A percentile compares a stretch with the other conserved stretches of the same genome.
phyloP scores from a whole-genome alignment of 2,797 vertebrate species.

The Notamacropus eugenii region DNA sequence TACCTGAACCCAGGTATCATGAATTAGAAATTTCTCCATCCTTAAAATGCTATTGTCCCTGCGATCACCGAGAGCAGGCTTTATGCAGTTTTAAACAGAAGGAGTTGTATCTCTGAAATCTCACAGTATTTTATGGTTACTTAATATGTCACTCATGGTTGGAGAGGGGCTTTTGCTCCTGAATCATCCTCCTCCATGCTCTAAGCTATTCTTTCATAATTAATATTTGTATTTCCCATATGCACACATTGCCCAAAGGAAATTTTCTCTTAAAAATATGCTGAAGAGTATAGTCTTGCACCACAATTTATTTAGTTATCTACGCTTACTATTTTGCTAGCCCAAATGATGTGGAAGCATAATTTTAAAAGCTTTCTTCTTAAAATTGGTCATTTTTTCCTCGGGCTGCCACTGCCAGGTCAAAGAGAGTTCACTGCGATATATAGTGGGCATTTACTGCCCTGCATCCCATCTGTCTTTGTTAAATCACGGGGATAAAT shows the following conservation, averaged over 20 bases:
- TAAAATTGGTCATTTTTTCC: constrained; percentile 73
- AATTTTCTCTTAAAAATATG: constrained; percentile 73
- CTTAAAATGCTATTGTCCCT: constrained; percentile 28
- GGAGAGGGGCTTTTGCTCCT: constrained; percentile 71
- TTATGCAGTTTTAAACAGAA: constrained; percentile 29
- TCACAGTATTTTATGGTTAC: constrained; percentile 59
- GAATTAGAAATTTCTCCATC: not conserved
- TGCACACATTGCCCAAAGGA: constrained; percentile 76
- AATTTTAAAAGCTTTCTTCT: constrained; percentile 72
- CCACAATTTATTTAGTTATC: constrained; percentile 74
- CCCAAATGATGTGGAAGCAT: constrained; percentile 73
- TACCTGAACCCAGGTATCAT: not conserved
- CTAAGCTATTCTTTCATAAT: constrained; percentile 75
- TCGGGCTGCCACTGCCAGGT: constrained; percentile 64
- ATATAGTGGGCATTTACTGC: constrained; percentile 50
- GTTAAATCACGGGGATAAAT: constrained; percentile 76
- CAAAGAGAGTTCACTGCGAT: constrained; percentile 76
- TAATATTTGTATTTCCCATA: constrained; percentile 82
- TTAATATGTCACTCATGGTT: constrained; percentile 65
- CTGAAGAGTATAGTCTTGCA: constrained; percentile 50
- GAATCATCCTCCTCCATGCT: constrained; percentile 57
- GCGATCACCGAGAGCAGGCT: not conserved
- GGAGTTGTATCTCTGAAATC: constrained; percentile 17
- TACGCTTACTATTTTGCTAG: constrained; percentile 75
- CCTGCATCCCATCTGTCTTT: constrained; percentile 70